These are phyloP conservation scores for Nephrotoma flavescens DNA, from an alignment of 2,888 invertebrate genomes.

Conservation along the genomic window DNA sequence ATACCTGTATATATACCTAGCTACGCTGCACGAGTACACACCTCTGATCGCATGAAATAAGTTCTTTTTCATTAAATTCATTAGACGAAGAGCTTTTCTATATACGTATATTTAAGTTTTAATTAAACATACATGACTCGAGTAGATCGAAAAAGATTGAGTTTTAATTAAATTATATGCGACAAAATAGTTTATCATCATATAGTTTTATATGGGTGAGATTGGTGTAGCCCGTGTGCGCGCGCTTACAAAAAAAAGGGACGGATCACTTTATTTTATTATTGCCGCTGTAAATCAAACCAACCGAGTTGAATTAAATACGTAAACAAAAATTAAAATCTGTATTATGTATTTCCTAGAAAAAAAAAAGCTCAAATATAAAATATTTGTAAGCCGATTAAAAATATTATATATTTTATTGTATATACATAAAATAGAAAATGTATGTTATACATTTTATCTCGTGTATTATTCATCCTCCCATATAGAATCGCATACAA, in stretches of 20 bases:
- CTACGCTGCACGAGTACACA: neutral
- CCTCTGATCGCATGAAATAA: neutral
- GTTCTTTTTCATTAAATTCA: neutral
- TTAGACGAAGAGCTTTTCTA: neutral
- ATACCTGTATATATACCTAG: neutral
- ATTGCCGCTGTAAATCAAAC: neutral
- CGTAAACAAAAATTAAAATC: neutral
- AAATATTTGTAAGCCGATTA: neutral
- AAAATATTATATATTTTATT: neutral
- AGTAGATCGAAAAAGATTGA: neutral
- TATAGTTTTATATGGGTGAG: neutral
- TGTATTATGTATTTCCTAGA: neutral
- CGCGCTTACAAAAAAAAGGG: neutral
- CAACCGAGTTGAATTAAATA: neutral
- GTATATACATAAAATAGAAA: neutral
- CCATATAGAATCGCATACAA: neutral
- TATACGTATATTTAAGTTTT: no score
- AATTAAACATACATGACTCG: neutral
- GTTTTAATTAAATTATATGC: neutral
- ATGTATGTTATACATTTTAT: neutral
- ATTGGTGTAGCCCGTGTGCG: neutral
- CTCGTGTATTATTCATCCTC: neutral
- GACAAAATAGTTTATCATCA: neutral
- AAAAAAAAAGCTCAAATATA: neutral
- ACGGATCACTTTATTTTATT: neutral